Percentiles rank a stretch among this genome's conserved stretches.
Evolutionary conservation across 2,888 invertebrate species (phyloP).

Genomic region (Melanargia galathea): DNA sequence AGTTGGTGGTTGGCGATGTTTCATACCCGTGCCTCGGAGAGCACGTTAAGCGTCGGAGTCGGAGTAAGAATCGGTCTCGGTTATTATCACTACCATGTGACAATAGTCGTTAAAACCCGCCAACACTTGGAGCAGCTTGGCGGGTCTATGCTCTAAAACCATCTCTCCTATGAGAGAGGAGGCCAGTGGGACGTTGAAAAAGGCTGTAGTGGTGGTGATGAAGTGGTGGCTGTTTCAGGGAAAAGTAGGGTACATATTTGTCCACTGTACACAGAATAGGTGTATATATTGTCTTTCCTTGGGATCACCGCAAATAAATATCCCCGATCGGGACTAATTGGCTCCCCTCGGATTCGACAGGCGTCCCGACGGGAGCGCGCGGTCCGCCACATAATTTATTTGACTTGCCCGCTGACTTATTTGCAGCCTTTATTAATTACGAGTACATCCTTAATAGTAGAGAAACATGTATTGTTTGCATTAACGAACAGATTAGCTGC

Average conservation of each 20-base stretch:
- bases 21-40: too few species aligned
- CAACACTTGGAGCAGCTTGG: too few species aligned
- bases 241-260: not conserved
- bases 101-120: too few species aligned
- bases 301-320: constrained; percentile 79
- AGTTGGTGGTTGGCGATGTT: too few species aligned
- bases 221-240: too few species aligned
- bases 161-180: too few species aligned
- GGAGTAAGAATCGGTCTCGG: too few species aligned
- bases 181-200: too few species aligned
- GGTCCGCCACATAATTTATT: constrained; percentile 77
- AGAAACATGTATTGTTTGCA: constrained; percentile 1
- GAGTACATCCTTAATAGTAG: constrained; percentile 15
- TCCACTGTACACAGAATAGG: constrained; percentile 7
- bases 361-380: constrained; percentile 63
- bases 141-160: too few species aligned
- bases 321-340: constrained; percentile 76
- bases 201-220: too few species aligned
- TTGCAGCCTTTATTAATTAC: constrained; percentile 41
- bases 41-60: too few species aligned
- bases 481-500: not conserved
- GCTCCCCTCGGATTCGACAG: constrained; percentile 77
- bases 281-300: constrained; percentile 59
- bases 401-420: constrained; percentile 52
- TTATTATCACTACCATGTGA: too few species aligned